Evolutionary conservation across 2,113 vertebrate species (phyloP), one percentile per base, ranked within the genome.

Genomic region (Ciconia maguari): DNA sequence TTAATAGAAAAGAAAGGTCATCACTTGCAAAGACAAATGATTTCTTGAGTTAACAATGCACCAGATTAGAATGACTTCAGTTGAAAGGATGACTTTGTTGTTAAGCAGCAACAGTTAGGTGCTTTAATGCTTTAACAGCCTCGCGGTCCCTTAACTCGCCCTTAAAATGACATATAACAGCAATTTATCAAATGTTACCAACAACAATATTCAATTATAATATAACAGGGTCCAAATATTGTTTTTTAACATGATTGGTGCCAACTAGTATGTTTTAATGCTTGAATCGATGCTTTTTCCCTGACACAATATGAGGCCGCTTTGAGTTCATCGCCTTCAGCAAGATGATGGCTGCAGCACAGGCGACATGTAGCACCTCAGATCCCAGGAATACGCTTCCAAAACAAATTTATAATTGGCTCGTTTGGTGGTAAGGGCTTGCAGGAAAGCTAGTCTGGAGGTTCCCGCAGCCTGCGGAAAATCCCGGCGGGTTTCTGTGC

Each of bases 331-430:
- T n/a, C 0, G 0, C 22, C 58, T 76, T 32, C 27, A 74, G 68
- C 0, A 0, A 1, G 1, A 0, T 0, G 0, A 13, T 2, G 24
- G n/a, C 58, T 68, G 24, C 7, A 6, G 36, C 46, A 30, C 9
- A 46, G 41, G 41, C 1, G 4, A 36, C 29, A 8, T 0, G 1
- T 46, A 44, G 18, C 21, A 21, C 32, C 61, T 71, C 71, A 13
- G 20, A 55, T 38, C 29, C 38, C 0, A 1, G 68, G 19, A 62
- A 82, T 24, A 26, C 0, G 0, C 11, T 62, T 65, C 75, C 68
- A 55, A 60, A 70, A 30, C 0, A 1, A 34, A 9, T 44, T 29
- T 18, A 15, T 16, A 42, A 10, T 5, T 2, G 60, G 11, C 18
- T 66, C 2, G 0, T 30, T 26, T n/a, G 30, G 19, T 8, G 29